phyloP scores from a whole-genome alignment of 2,888 invertebrate genomes.

The Rhamnusium bicolor region DNA sequence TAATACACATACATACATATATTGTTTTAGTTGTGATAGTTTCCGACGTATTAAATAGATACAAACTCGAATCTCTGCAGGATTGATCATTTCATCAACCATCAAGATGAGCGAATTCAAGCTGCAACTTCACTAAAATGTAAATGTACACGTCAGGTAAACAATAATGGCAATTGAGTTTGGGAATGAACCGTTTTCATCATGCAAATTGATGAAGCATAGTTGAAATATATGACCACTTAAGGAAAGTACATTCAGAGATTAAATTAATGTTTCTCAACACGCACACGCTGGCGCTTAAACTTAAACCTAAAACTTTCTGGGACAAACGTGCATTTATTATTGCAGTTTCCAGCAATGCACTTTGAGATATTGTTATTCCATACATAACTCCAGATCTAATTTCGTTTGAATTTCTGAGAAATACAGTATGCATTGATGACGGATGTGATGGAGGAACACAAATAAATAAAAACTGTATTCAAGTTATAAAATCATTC shows the following conservation, averaged over 20 bases:
- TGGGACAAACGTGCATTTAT: conserved; percentile 4
- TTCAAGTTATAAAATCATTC: too few species aligned
- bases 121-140: conserved; percentile 7
- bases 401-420: conserved; percentile 10
- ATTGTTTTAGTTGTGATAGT: not conserved
- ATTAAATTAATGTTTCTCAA: conserved; percentile 26
- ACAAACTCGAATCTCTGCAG: not conserved
- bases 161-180: conserved; percentile 24
- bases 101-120: not conserved
- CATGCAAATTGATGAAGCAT: conserved; percentile 43
- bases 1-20: too few species aligned
- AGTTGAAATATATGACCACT: conserved; percentile 44
- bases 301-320: conserved; percentile 14
- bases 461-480: not conserved
- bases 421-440: not conserved
- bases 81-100: not conserved
- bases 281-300: not conserved
- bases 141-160: conserved; percentile 19
- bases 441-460: too few species aligned
- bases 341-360: conserved; percentile 23
- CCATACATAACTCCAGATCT: not conserved
- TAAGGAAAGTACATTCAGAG: conserved; percentile 39
- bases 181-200: conserved; percentile 30
- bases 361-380: conserved; percentile 28
- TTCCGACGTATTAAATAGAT: not conserved